phyloP scores from a whole-genome alignment of 2,113 vertebrate species.

The Hassar affinis region DNA sequence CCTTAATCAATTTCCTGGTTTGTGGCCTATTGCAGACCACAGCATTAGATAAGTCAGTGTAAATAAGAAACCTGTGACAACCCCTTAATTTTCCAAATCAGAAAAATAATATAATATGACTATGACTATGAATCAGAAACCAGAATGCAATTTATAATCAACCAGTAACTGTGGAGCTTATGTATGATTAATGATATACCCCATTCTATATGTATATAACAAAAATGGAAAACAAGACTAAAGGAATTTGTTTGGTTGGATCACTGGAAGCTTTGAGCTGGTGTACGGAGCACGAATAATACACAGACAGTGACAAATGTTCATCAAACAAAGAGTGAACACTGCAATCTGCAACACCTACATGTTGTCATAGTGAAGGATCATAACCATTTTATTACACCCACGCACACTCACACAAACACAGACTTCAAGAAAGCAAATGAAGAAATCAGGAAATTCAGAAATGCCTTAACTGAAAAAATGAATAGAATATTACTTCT shows the following conservation, averaged over 20 bases:
- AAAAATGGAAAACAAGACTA: background rate
- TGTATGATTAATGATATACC: background rate
- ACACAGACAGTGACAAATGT: background rate
- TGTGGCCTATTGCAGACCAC: background rate
- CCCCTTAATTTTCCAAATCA: background rate
- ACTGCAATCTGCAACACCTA: constrained; percentile 14
- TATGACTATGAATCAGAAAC: background rate
- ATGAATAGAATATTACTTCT: background rate
- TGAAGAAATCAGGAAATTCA: background rate
- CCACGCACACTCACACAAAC: background rate
- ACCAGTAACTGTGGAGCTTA: background rate
- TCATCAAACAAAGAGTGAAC: constrained; percentile 11
- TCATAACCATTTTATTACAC: constrained; percentile 3
- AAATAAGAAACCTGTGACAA: constrained; percentile 4
- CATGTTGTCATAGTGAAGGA: constrained; percentile 17
- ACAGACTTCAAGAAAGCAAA: constrained; percentile 6
- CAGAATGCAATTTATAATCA: background rate
- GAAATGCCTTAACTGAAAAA: background rate
- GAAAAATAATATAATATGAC: background rate
- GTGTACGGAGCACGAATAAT: background rate
- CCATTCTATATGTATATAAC: background rate
- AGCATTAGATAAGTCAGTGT: background rate
- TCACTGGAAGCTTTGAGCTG: constrained; percentile 31
- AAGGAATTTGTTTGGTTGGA: constrained; percentile 31
- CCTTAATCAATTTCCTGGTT: background rate